Base-by-base conservation (phyloP, 2,888 invertebrate genomes). In the Omphaloscelis lunosa region DNA sequence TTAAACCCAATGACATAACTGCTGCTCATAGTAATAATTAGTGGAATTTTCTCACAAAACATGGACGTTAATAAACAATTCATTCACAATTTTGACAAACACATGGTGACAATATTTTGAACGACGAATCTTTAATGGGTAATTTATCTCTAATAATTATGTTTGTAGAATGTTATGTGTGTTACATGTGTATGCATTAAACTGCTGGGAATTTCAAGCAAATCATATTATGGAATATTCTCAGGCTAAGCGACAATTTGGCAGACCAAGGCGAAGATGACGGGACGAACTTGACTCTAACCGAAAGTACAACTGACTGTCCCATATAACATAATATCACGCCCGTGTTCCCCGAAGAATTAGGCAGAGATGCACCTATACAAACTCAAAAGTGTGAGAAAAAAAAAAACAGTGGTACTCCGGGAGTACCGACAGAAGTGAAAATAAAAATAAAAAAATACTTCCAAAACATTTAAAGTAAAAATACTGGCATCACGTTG, bases 51-150 rank as follows among this genome's bases (percentile, higher is more conserved):
- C 17, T 15, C 15, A 12, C 23, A 59, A 23, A 63, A 76, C n/a
- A 20, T 15, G 0, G 4, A 8, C 3, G 29, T 39, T 15, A n/a
- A 56, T 67, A 17, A 69, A 53, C 51, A 65, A 15, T 67, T 9
- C 39, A 77, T 82, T 67, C 23, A n/a, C 8, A 34, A 20, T 29
- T 53, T 68, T 34, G 27, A 48, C 58, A 75, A 63, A 59, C 80
- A 82, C 4, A 27, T 82, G 80, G 59, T n/a, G 53, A 59, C 80
- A 68, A 62, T 75, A 75, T 72, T 81, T 69, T 61, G 2, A 29
- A 45, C 20, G 3, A 8, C 2, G 8, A 56, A 66, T 51, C 23
- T 58, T 77, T 23, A 41, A 41, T 80, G 9, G 29, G 17, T 45
- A n/a, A 23, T 12, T n/a, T 17, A 63, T 27, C 20, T 62, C 5